Conservation (phyloP, 2,113 vertebrate genomes). For the Atlantisia rogersi region DNA sequence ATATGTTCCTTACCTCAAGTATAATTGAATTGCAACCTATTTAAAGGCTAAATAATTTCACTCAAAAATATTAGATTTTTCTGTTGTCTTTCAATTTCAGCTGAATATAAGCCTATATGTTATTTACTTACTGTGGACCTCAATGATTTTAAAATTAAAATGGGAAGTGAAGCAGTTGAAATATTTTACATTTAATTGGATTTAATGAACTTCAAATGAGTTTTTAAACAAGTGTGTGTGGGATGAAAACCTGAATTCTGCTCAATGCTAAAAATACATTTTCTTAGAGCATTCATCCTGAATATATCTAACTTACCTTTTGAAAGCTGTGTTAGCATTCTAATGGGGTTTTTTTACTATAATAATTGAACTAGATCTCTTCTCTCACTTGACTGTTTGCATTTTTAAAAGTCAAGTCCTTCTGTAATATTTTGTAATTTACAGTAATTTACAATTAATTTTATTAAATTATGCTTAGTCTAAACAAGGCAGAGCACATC, state of each 20-base stretch:
- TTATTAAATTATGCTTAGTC: not conserved
- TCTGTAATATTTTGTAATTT: not conserved
- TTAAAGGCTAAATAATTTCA: not conserved
- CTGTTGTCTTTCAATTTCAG: not conserved
- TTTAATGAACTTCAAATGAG: not conserved
- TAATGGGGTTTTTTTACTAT: not conserved
- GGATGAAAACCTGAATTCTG: not conserved
- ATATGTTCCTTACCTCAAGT: not conserved
- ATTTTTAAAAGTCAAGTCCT: not conserved
- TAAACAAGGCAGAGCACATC: not conserved
- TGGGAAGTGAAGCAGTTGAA: not conserved
- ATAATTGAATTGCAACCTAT: not conserved
- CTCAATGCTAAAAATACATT: not conserved
- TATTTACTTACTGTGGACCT: not conserved
- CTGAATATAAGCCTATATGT: not conserved
- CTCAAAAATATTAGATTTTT: not conserved
- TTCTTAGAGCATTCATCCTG: not conserved
- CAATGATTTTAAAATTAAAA: not conserved
- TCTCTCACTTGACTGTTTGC: not conserved
- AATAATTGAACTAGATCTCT: not conserved
- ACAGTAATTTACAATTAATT: not conserved
- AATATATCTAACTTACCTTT: not conserved
- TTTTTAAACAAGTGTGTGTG: not conserved
- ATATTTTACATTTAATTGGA: not conserved
- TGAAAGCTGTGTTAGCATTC: not conserved